phyloP scores from a whole-genome alignment of 2,888 invertebrate genomes.

The Orgyia antiqua region DNA sequence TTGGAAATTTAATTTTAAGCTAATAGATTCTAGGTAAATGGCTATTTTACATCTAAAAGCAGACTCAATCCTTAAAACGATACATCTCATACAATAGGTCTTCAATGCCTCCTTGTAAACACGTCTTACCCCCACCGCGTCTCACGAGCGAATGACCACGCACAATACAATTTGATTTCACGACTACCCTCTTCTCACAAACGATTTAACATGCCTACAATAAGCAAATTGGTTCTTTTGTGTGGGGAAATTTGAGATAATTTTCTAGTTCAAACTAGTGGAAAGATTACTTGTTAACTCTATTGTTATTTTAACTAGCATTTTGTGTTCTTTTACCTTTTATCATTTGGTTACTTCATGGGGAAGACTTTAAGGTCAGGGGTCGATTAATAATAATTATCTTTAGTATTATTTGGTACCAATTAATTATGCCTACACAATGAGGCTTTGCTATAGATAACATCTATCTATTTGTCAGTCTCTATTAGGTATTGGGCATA shows the following conservation, averaged over 20 bases:
- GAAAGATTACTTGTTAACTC: constrained; percentile 36
- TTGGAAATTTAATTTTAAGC: no score
- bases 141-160: constrained; percentile 49
- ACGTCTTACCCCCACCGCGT: constrained; percentile 40
- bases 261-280: constrained; percentile 44
- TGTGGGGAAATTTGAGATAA: constrained; percentile 33
- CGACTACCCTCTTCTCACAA: constrained; percentile 60
- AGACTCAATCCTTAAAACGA: no score
- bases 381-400: background rate
- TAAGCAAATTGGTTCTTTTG: constrained; percentile 51
- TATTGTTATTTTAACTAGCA: constrained; percentile 25
- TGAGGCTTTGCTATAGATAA: no score
- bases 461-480: no score
- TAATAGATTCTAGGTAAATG: no score
- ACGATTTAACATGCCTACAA: constrained; percentile 55
- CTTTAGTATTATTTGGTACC: no score
- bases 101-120: constrained; percentile 22
- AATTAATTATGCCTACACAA: no score
- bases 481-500: no score
- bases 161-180: constrained; percentile 67
- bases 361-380: background rate
- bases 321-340: constrained; percentile 29
- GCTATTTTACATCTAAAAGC: no score
- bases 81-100: no score
- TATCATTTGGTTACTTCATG: no score